A percentile compares a stretch with the other conserved stretches of the same genome.
phyloP scores from a whole-genome alignment of 2,888 invertebrate genomes.

The Osedax frankpressi region DNA sequence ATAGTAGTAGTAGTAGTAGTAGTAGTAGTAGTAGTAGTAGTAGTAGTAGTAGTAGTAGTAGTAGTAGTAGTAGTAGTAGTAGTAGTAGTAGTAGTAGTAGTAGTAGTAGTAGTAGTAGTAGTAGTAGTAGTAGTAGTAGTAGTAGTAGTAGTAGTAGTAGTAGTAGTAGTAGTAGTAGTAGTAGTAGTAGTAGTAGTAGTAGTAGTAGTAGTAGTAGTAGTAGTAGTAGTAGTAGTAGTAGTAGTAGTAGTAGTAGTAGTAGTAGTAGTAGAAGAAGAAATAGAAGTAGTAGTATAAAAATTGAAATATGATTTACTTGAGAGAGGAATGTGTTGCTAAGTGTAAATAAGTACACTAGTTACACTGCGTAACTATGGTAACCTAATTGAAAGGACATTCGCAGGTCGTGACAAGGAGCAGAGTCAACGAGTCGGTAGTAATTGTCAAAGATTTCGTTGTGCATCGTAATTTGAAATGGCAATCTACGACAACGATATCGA shows the following conservation, averaged over 20 bases:
- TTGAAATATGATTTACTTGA: too few relatives aligned
- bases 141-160: constrained; percentile 18
- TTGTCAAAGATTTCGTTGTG: not conserved
- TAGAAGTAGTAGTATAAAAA: constrained; percentile 1
- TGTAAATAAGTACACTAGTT: too few relatives aligned
- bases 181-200: constrained; percentile 22
- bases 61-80: constrained; percentile 21
- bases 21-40: constrained; percentile 22
- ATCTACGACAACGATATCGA: too few relatives aligned
- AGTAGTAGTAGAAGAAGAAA: constrained; percentile 15
- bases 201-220: constrained; percentile 23
- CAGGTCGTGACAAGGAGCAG: not conserved
- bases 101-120: constrained; percentile 20
- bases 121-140: constrained; percentile 21
- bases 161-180: constrained; percentile 22
- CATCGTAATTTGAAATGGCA: not conserved
- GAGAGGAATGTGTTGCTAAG: too few relatives aligned
- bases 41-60: constrained; percentile 22
- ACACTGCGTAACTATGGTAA: too few relatives aligned
- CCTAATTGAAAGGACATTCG: not conserved
- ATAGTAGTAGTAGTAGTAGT: constrained; percentile 20
- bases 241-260: constrained; percentile 22
- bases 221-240: constrained; percentile 22
- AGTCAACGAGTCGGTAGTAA: not conserved
- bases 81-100: constrained; percentile 21